Evolutionary conservation across 2,888 invertebrate genomes (phyloP).

Genomic region (Acrobasis consociella): DNA sequence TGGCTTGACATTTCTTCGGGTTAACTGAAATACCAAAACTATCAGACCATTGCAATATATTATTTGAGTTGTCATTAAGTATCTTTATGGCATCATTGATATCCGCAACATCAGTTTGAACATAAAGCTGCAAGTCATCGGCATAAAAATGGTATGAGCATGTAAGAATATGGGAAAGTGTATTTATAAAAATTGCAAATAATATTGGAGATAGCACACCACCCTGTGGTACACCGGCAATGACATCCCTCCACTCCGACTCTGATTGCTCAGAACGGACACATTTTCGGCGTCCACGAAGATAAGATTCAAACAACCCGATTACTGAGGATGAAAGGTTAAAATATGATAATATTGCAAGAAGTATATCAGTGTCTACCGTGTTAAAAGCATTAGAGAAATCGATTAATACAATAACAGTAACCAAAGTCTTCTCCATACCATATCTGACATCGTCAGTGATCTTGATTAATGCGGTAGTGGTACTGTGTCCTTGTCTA

Average conservation of each 20-base stretch:
- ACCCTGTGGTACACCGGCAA: neutral
- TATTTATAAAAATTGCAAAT: neutral
- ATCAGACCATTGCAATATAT: neutral
- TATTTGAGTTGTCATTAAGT: neutral
- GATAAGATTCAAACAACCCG: too few species aligned
- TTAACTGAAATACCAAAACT: neutral
- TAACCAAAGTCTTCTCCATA: conserved; percentile 15
- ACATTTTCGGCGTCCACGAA: too few species aligned
- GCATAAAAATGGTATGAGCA: neutral
- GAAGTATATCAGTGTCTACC: neutral
- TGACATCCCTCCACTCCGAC: neutral
- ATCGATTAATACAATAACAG: conserved; percentile 21
- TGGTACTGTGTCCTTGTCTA: conserved; percentile 21
- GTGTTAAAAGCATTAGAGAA: conserved; percentile 26
- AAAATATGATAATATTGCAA: neutral
- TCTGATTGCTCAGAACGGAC: too few species aligned
- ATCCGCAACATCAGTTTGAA: neutral
- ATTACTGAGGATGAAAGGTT: neutral
- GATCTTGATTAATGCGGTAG: conserved; percentile 27
- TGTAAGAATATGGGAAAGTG: neutral
- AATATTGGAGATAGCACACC: neutral
- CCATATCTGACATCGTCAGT: conserved; percentile 1
- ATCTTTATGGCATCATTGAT: neutral
- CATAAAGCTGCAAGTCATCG: conserved; percentile 5
- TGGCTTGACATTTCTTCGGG: neutral